Conservation (phyloP, 1,140 invertebrate species). For the Euschistus heros region DNA sequence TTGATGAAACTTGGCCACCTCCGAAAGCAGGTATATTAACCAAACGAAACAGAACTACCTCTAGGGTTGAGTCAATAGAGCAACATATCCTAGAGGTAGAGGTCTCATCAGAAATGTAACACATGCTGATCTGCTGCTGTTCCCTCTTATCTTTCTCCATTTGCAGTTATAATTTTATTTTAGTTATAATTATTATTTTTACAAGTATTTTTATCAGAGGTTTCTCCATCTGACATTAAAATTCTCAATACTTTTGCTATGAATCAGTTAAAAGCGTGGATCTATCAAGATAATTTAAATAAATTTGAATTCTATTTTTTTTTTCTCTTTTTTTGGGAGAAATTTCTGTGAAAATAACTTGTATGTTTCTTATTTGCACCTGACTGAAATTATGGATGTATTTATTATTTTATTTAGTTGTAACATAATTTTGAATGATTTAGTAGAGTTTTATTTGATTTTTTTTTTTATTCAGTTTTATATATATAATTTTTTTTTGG, state of each 20-base stretch:
- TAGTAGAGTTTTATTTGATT: background rate
- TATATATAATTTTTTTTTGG: background rate
- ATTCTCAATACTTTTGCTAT: background rate
- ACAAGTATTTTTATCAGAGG: background rate
- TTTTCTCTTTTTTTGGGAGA: background rate
- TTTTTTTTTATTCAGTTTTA: background rate
- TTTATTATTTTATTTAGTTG: background rate
- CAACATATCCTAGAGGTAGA: slow-evolving; percentile 7
- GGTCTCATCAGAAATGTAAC: slow-evolving; percentile 8
- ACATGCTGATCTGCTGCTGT: slow-evolving; percentile 3
- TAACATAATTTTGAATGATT: background rate
- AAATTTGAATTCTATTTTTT: background rate
- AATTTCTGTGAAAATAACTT: background rate
- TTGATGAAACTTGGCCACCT: slow-evolving; percentile 39
- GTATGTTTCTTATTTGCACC: background rate
- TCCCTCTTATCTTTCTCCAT: slow-evolving; percentile 4
- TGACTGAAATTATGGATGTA: background rate
- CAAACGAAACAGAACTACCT: slow-evolving; percentile 6
- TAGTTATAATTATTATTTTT: too few species aligned
- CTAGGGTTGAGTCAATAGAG: background rate
- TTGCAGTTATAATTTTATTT: background rate
- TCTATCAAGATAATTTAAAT: background rate
- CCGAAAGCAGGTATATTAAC: slow-evolving; percentile 29
- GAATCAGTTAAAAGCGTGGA: background rate
- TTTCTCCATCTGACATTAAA: background rate